Conservation (phyloP, 2,888 invertebrate species). For the Euproctis similis region DNA sequence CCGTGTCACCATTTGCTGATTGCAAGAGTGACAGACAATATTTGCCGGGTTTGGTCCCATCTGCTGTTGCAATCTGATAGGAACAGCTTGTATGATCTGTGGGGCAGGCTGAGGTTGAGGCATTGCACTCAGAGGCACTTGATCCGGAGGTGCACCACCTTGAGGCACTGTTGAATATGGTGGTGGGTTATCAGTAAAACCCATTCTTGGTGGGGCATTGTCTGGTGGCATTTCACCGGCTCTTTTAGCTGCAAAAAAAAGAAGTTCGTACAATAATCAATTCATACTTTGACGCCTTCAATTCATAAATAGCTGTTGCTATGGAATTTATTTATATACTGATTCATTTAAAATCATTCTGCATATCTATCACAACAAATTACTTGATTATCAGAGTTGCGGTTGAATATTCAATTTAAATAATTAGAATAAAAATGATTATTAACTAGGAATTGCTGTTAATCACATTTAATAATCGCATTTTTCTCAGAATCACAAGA, state of each 20-base stretch:
- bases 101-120: background rate
- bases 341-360: too few species aligned
- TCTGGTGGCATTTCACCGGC: background rate
- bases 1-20: slow-evolving; percentile 53
- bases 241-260: slow-evolving; percentile 1
- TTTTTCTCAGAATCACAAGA: too few species aligned
- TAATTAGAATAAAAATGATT: too few species aligned
- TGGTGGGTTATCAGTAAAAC: slow-evolving; percentile 1
- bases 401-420: too few species aligned
- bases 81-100: slow-evolving; percentile 3
- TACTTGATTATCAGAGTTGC: too few species aligned
- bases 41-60: slow-evolving; percentile 35
- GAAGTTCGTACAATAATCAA: background rate
- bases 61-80: slow-evolving; percentile 17
- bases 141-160: slow-evolving; percentile 2
- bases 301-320: too few species aligned
- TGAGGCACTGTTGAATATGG: slow-evolving; percentile 1
- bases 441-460: too few species aligned
- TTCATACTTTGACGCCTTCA: too few species aligned
- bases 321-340: too few species aligned
- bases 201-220: background rate
- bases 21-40: slow-evolving; percentile 60
- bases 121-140: too few species aligned
- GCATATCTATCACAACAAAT: too few species aligned
- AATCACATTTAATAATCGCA: too few species aligned